Evolutionary conservation across 2,797 vertebrate genomes (phyloP), one percentile per base, ranked within the genome.

Genomic region (Morus bassanus): DNA sequence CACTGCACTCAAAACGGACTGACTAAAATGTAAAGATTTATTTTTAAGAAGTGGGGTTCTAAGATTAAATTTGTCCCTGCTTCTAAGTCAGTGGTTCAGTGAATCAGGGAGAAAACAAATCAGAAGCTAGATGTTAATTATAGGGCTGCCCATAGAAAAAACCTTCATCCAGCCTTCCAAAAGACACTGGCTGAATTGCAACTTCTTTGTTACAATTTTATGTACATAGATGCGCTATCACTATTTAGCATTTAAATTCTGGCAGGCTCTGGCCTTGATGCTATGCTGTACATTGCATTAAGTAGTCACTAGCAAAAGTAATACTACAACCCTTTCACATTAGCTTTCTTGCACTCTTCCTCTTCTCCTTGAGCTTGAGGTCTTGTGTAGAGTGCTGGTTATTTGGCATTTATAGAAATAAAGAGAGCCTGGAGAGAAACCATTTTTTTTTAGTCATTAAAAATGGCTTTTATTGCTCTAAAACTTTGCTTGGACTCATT

Each of bases 401-500:
- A 89, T 89, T 94, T 95, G 74, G 33, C 56, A 53, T 95, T 95
- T 90, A 73, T 64, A 92, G 93, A 95, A 96, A 73, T 91, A 88
- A 96, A 86, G 35, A 76, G 24, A 28, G 64, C 61, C 9, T 24
- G 27, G 59, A 85, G 41, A 76, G 85, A 75, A 92, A n/a, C 9
- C 14, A 61, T 15, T 17, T 68, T 33, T 93, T 88, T 94, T 91
- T 69, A 60, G 79, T 93, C 84, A 93, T 46, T 56, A 69, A 88
- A 76, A 35, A 51, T 35, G 23, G 25, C 74, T 96, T 97, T 91
- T 63, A 59, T 95, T 90, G 79, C 78, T 90, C 57, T 95, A 90
- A 95, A 96, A 82, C n/a, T 60, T 78, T 95, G 46, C 35, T 92
- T 78, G 45, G 89, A 76, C 87, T 96, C 95, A 92, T 93, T 94